phyloP scores from a whole-genome alignment of 2,888 invertebrate genomes.

The Caenorhabditis zanzibari region DNA sequence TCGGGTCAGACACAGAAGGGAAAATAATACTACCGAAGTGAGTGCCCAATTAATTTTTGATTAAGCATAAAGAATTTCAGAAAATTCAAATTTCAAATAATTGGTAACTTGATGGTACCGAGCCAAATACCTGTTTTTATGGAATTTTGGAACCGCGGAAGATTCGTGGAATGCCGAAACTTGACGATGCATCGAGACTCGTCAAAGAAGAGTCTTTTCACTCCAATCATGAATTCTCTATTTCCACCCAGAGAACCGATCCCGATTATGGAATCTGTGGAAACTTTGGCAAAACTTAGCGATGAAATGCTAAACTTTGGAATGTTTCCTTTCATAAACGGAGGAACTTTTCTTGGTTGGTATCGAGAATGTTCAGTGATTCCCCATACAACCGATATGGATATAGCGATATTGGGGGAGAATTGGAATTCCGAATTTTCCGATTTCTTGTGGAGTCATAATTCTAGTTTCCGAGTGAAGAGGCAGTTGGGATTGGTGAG shows the following conservation, averaged over 20 bases:
- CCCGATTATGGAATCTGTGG: conserved; percentile 4
- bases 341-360: conserved; percentile 66
- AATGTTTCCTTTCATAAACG: conserved; percentile 54
- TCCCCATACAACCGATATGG: conserved; percentile 64
- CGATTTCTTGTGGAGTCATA: conserved; percentile 21
- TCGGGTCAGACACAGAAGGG: background rate
- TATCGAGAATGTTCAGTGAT: conserved; percentile 65
- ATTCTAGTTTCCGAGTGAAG: conserved; percentile 40
- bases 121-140: conserved; percentile 37
- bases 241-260: conserved; percentile 8
- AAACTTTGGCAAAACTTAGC: conserved; percentile 38
- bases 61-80: background rate
- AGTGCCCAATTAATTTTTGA: background rate
- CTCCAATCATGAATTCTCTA: background rate
- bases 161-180: conserved; percentile 20
- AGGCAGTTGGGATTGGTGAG: conserved; percentile 49
- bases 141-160: conserved; percentile 43
- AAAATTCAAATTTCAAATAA: background rate
- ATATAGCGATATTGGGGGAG: conserved; percentile 47
- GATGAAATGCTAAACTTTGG: conserved; percentile 30
- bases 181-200: conserved; percentile 17
- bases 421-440: conserved; percentile 36
- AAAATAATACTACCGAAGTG: conserved; percentile 47
- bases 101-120: conserved; percentile 30
- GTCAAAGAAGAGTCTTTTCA: background rate